Conservation (phyloP, 2,113 vertebrate species). For the Halcyon senegalensis region DNA sequence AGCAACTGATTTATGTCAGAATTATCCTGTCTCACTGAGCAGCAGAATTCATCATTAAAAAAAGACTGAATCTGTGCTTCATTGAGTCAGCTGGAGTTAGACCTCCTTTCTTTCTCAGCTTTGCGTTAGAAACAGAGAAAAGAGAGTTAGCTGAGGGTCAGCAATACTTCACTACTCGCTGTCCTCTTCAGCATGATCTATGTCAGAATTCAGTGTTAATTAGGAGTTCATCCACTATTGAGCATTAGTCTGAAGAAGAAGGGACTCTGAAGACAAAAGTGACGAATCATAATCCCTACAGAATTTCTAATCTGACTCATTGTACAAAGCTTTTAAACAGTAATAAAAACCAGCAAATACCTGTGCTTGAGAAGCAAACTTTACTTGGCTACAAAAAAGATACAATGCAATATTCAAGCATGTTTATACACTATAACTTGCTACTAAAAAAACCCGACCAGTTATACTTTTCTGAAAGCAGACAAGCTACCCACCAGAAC, state of each 20-base stretch:
- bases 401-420: background rate
- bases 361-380: background rate
- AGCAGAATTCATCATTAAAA: conserved; percentile 40
- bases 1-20: conserved; percentile 52
- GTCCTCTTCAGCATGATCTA: background rate
- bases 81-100: background rate
- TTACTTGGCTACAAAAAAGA: background rate
- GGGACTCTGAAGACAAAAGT: background rate
- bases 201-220: background rate
- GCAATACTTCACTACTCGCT: background rate
- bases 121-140: background rate
- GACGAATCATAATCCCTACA: background rate
- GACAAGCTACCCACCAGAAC: background rate
- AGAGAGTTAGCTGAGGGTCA: background rate
- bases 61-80: background rate
- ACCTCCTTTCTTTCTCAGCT: background rate
- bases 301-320: background rate
- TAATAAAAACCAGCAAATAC: background rate
- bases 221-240: background rate
- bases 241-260: background rate
- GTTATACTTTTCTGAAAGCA: background rate
- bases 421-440: background rate
- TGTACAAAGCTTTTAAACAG: background rate
- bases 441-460: background rate
- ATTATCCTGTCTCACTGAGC: conserved; percentile 6